Base-by-base conservation (phyloP, 2,888 invertebrate genomes). In the Zonitis immaculata region DNA sequence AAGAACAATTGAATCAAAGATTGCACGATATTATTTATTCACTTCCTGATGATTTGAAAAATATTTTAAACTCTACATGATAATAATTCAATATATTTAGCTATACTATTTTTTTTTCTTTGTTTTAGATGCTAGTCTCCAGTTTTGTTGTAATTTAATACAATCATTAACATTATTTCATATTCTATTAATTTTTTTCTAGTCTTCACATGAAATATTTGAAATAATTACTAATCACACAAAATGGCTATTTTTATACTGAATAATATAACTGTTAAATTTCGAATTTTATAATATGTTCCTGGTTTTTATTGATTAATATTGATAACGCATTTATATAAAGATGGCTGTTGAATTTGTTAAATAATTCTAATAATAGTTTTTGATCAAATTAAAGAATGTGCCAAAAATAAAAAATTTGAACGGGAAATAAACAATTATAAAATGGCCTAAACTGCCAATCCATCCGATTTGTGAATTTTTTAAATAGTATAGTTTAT, bases 31-130 rank as follows among this genome's bases (percentile, higher is more conserved):
- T 95, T 57, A 88, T 92, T 62, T 83, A 85, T 70, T 85, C 89
- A 51, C 79, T 95, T 66, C 92, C 94, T 4, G 91, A 91, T 56
- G 95, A 95, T 78, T 81, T 95, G 74, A 89, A 89, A 77, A 84
- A 85, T 58, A 90, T 93, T 67, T 77, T 93, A 58, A 83, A 82
- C 73, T 79, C 80, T 66, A 74, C 74, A 65, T 75, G 74, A 75
- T 73, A 69, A 56, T 62, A 58, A 60, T 59, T 47, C 18, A 18
- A 7, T 3, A 18, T 39, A 16, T 18, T 18, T 39, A 18, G 9
- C 18, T 11, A 11, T 39, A 18, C 11, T 11, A 18, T 39, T 39
- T 18, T 39, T n/a, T n/a, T n/a, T n/a, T n/a, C n/a, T n/a, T n/a
- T n/a, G n/a, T n/a, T n/a, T 22, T 39, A 39, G 39, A 39, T 9